phyloP scores from a whole-genome alignment of 1,140 invertebrate genomes.

The Philotrypesis tridentata region DNA sequence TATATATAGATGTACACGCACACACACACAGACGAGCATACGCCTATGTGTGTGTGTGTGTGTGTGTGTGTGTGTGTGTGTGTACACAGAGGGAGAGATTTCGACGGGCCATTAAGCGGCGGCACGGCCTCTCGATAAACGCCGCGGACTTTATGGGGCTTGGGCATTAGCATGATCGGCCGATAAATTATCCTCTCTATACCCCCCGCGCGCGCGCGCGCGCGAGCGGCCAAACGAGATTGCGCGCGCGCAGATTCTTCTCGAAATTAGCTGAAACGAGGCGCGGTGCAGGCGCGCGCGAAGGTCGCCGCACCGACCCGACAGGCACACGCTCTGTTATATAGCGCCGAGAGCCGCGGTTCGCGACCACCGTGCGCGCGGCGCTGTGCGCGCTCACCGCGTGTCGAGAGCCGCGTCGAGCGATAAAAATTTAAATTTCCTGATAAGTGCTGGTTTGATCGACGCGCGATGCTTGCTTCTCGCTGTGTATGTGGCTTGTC shows the following conservation, averaged over 20 bases:
- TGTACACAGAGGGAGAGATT: background rate
- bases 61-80: background rate
- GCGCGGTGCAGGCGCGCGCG: background rate
- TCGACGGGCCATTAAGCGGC: conserved; percentile 14
- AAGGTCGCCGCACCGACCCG: too few relatives aligned
- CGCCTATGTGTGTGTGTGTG: too few relatives aligned
- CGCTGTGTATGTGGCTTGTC: too few relatives aligned
- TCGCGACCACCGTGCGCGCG: too few relatives aligned
- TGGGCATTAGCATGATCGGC: conserved; percentile 32
- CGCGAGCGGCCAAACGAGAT: background rate
- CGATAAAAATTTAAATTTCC: background rate
- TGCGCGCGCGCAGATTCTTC: conserved; percentile 2
- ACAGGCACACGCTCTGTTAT: too few relatives aligned
- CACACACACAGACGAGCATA: background rate
- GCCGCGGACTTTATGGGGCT: conserved; percentile 6
- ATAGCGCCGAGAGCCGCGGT: too few relatives aligned
- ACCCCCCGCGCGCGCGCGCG: too few relatives aligned
- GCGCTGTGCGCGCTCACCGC: background rate
- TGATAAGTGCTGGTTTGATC: background rate
- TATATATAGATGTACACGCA: background rate
- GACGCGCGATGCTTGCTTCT: too few relatives aligned
- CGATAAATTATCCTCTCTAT: conserved; percentile 44
- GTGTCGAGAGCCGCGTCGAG: background rate
- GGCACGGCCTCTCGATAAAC: conserved; percentile 16
- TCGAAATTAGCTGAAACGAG: background rate